Conservation (phyloP, 1,140 invertebrate genomes). For the Streblospio benedicti region DNA sequence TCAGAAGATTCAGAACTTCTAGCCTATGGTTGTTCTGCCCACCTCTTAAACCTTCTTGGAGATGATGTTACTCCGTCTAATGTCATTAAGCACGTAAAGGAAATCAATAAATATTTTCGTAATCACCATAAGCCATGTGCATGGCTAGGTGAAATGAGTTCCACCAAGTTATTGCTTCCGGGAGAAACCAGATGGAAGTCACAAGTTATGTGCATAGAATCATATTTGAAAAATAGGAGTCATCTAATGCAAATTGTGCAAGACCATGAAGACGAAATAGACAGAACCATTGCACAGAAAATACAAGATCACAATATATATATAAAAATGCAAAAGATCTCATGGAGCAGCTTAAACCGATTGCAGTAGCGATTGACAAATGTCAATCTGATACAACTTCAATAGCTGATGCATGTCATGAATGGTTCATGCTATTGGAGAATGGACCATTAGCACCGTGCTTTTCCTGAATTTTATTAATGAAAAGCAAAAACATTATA, state of each 20-base stretch:
- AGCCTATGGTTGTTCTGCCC: conserved; percentile 3
- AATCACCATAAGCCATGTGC: neutral
- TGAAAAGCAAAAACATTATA: too few relatives aligned
- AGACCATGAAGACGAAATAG: too few relatives aligned
- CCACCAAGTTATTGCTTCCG: neutral
- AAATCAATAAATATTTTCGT: conserved; percentile 2
- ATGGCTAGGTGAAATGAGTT: neutral
- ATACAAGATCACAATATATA: too few relatives aligned
- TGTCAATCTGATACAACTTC: neutral
- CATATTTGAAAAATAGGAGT: neutral
- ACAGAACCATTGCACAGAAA: too few relatives aligned
- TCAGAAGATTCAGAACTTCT: neutral
- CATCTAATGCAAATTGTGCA: too few relatives aligned
- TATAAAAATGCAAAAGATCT: neutral
- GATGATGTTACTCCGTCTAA: neutral
- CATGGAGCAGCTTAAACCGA: neutral
- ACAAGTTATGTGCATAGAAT: neutral
- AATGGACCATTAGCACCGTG: too few relatives aligned
- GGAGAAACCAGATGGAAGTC: conserved; percentile 1
- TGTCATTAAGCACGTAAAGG: neutral
- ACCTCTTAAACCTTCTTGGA: conserved; percentile 3
- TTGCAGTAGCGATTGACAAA: neutral
- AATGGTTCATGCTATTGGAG: neutral
- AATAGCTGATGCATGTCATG: conserved; percentile 5
- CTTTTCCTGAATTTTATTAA: too few relatives aligned